These are phyloP conservation scores for Charina bottae DNA, from an alignment of 2,113 vertebrate species.

Conservation along the genomic window DNA sequence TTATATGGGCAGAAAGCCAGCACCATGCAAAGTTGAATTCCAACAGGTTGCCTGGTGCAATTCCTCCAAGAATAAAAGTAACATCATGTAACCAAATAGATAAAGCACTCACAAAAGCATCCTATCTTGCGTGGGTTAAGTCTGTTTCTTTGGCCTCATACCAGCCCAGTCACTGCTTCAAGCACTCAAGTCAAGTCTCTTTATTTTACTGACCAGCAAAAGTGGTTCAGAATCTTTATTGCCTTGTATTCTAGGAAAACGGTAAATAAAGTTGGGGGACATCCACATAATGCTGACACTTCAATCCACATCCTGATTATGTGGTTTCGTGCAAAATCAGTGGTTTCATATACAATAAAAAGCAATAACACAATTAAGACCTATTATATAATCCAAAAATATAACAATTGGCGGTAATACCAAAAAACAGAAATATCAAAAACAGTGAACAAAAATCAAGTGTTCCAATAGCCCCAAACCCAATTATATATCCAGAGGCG, in stretches of 20 bases:
- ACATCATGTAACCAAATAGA: not conserved
- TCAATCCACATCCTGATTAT: not conserved
- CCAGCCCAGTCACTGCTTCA: not conserved
- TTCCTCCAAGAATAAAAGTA: not conserved
- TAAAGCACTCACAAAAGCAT: not conserved
- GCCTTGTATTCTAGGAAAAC: not conserved
- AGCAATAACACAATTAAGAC: not conserved
- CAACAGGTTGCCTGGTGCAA: not conserved
- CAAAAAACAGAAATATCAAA: not conserved
- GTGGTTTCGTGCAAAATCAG: not conserved
- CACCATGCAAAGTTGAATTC: not conserved
- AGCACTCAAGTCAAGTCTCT: not conserved
- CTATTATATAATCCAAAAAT: not conserved
- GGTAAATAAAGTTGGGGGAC: not conserved
- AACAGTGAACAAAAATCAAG: not conserved
- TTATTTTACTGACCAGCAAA: not conserved
- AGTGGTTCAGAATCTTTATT: not conserved
- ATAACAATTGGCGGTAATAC: not conserved
- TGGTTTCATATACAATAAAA: not conserved
- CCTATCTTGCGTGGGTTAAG: not conserved
- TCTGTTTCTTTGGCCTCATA: not conserved
- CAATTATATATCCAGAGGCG: not conserved
- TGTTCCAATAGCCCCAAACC: not conserved
- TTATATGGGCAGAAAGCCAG: not conserved
- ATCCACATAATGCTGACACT: not conserved